A percentile compares a stretch with the other conserved stretches of the same genome.
phyloP scores from a whole-genome alignment of 1,140 invertebrate genomes.

The Drosophila setifemur region DNA sequence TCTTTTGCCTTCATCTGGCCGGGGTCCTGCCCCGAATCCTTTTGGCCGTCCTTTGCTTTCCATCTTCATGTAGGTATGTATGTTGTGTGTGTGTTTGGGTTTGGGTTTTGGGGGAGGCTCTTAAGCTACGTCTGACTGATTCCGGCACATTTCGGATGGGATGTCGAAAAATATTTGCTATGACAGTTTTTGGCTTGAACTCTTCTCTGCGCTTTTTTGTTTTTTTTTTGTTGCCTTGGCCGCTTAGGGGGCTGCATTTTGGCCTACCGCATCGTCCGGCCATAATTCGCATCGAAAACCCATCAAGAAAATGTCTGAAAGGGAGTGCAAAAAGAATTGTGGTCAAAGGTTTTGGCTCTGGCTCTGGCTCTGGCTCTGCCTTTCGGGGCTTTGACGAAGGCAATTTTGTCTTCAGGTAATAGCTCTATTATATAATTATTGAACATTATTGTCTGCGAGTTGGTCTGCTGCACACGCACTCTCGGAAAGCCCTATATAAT shows the following conservation, averaged over 20 bases:
- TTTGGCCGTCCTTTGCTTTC: conserved; percentile 6
- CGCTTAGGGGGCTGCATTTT: conserved; percentile 14
- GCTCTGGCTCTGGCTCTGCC: conserved; percentile 23
- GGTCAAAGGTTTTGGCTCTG: conserved; percentile 34
- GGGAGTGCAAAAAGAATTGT: conserved; percentile 23
- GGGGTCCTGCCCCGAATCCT: conserved; percentile 32
- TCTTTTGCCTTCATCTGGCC: conserved; percentile 48
- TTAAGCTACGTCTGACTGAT: conserved; percentile 67
- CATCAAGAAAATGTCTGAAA: conserved; percentile 51
- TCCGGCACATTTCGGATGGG: conserved; percentile 53
- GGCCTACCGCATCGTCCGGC: conserved; percentile 3
- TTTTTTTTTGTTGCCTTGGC: not conserved
- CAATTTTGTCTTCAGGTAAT: conserved; percentile 64
- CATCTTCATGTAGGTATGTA: conserved; percentile 11
- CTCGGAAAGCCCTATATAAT: too few relatives aligned
- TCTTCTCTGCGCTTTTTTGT: conserved; percentile 14
- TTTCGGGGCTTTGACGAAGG: conserved; percentile 52
- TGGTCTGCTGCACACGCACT: conserved; percentile 40
- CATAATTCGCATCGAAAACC: conserved; percentile 66
- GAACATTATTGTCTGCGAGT: conserved; percentile 64
- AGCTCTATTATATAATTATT: conserved; percentile 79
- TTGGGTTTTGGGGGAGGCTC: conserved; percentile 37
- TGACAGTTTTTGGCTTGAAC: conserved; percentile 60
- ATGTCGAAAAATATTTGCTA: conserved; percentile 63
- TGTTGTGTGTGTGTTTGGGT: conserved; percentile 23